phyloP scores from a whole-genome alignment of 1,140 invertebrate genomes.

The Temnothorax curvispinosus region DNA sequence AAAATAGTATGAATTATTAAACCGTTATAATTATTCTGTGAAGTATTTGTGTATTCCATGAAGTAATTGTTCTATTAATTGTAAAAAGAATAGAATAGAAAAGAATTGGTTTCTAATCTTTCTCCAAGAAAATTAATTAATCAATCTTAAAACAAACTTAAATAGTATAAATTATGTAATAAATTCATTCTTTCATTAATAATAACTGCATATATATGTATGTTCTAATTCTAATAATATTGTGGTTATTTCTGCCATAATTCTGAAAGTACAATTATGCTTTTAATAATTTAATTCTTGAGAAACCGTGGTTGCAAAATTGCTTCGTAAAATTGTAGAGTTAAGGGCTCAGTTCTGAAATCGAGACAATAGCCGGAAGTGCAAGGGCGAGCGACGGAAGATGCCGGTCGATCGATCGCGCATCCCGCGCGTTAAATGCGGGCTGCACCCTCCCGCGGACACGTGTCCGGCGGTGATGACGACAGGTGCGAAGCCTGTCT shows the following conservation, averaged over 20 bases:
- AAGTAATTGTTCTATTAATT: not conserved
- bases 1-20: not conserved
- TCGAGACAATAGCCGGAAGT: conserved; percentile 25
- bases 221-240: not conserved
- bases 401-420: conserved; percentile 16
- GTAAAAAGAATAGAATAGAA: not conserved
- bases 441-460: conserved; percentile 48
- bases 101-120: not conserved
- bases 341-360: not conserved
- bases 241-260: not conserved
- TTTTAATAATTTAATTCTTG: not conserved
- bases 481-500: conserved; percentile 65
- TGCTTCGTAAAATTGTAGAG: not conserved
- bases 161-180: not conserved
- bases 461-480: conserved; percentile 59
- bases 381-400: conserved; percentile 5
- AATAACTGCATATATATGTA: not conserved
- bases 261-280: not conserved
- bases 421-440: conserved; percentile 60
- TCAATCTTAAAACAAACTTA: not conserved
- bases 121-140: not conserved
- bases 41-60: not conserved
- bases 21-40: not conserved
- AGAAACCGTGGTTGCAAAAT: not conserved
- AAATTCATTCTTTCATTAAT: not conserved